Evolutionary conservation across 2,113 vertebrate genomes (phyloP), one percentile per base, ranked within the genome.

Genomic region (Dromas ardeola): DNA sequence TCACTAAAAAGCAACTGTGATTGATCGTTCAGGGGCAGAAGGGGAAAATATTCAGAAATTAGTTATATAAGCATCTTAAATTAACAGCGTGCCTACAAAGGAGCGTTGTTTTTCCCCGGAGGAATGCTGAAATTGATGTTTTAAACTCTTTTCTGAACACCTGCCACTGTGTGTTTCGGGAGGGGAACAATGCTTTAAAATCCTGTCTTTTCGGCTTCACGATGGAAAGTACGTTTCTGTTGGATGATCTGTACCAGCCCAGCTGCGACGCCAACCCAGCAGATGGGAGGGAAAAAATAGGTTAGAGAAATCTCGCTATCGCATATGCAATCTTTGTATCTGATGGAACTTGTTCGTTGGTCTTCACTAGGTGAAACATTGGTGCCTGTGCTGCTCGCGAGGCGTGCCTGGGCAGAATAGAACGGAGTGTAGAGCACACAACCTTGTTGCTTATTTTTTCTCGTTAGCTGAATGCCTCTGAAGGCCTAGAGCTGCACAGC

Each of bases 1-100:
- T 34, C 82, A 32, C 67, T 67, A 10, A 72, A 61, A 94, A 43
- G 29, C 87, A n/a, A 12, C 73, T 1, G 2, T 70, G 93, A 93
- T 93, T 42, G 93, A 96, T 95, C 27, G 13, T 58, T 72, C 2
- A 1, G 34, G 96, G 95, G 90, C 92, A 94, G 88, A 61, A 93
- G 81, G 92, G 92, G 82, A 43, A 83, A 77, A 88, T 10, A 79
- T 12, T 61, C 74, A 23, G 81, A 56, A 87, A 94, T 91, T 40
- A 30, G 73, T 94, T 87, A 6, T 14, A 17, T 21, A n/a, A 94
- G 62, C 81, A 26, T 52, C 76, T 63, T 7, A 63, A 93, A 91
- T 77, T 17, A 94, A 62, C 72, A 14, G 29, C 1, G 32, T 70
- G 80, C 70, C 72, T 21, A 5, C n/a, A 6, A 71, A 67, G 73